phyloP scores from a whole-genome alignment of 2,888 invertebrate genomes.

The Coelinius sp. region DNA sequence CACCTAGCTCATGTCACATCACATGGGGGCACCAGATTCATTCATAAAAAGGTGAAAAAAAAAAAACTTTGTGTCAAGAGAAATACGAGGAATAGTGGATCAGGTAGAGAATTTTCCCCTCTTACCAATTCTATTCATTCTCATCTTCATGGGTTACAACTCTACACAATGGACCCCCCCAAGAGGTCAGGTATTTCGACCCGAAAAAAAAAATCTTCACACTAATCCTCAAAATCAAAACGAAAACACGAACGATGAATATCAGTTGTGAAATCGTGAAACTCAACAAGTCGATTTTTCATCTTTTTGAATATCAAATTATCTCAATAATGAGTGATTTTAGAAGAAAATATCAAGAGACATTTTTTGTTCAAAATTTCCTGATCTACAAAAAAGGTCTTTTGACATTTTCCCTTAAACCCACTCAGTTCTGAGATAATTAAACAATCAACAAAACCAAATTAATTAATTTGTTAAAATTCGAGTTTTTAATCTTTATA shows the following conservation, averaged over 20 bases:
- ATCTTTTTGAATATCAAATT: too few relatives aligned
- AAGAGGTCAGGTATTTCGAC: not conserved
- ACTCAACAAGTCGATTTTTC: not conserved
- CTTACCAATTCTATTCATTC: not conserved
- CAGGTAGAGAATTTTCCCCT: not conserved
- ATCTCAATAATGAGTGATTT: too few relatives aligned
- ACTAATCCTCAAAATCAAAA: not conserved
- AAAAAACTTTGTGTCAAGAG: not conserved
- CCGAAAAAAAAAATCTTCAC: not conserved
- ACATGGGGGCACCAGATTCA: not conserved
- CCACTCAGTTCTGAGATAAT: too few relatives aligned
- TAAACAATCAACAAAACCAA: too few relatives aligned
- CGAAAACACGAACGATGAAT: not conserved
- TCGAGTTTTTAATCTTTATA: too few relatives aligned
- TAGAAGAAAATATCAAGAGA: too few relatives aligned
- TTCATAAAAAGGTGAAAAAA: slow-evolving; percentile 8
- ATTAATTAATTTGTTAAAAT: too few relatives aligned
- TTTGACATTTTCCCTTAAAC: too few relatives aligned
- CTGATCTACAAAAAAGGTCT: too few relatives aligned
- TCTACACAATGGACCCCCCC: not conserved
- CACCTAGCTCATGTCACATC: not conserved
- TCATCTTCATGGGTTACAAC: not conserved
- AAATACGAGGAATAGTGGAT: not conserved
- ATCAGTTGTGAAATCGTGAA: not conserved
- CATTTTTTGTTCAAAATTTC: too few relatives aligned